These are phyloP conservation scores for Ischnura elegans DNA, from an alignment of 2,888 invertebrate species.

Conservation along the genomic window DNA sequence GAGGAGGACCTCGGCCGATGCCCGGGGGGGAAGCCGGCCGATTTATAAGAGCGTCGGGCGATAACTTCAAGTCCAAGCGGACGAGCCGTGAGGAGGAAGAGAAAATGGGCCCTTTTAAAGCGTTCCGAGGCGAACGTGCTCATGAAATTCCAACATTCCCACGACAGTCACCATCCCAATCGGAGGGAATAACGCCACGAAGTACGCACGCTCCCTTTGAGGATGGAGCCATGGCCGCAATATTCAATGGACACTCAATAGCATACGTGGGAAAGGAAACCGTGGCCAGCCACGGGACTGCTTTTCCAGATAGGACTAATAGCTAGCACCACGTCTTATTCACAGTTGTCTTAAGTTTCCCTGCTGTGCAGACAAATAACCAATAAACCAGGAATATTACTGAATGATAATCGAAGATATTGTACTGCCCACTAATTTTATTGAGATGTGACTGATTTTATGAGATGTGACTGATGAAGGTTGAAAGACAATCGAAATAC, in stretches of 20 bases:
- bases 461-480: no score
- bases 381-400: no score
- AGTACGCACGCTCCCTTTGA: neutral
- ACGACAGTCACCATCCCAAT: neutral
- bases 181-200: neutral
- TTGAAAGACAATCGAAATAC: no score
- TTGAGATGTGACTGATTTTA: no score
- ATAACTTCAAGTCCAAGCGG: neutral
- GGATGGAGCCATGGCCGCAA: neutral
- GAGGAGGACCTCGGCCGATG: neutral
- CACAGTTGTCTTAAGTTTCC: no score
- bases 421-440: no score
- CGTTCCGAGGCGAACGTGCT: neutral
- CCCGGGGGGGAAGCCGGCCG: neutral
- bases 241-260: neutral
- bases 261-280: no score
- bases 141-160: constrained; percentile 11
- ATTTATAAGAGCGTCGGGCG: neutral
- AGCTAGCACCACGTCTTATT: no score
- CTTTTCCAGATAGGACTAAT: no score
- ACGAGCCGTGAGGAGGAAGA: neutral
- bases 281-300: no score
- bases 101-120: constrained; percentile 25
- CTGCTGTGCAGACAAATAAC: no score
- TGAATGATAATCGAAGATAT: no score